phyloP scores from a whole-genome alignment of 2,888 invertebrate genomes.

The Trachelus tabidus region DNA sequence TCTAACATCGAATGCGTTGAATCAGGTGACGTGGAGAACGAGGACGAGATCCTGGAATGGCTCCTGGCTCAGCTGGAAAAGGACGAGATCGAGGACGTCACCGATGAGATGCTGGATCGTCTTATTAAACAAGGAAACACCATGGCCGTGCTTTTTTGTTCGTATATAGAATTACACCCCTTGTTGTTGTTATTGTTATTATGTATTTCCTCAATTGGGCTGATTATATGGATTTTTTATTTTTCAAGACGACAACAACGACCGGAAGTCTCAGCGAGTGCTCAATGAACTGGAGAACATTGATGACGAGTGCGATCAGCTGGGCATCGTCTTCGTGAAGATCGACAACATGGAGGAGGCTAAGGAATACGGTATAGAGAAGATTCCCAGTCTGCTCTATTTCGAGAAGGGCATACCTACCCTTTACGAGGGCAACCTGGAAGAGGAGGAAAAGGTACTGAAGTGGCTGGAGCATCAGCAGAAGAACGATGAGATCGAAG shows the following conservation, averaged over 20 bases:
- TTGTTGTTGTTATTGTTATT: too few species aligned
- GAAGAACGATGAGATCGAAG: conserved; percentile 91
- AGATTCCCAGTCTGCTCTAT: conserved; percentile 86
- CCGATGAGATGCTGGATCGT: conserved; percentile 92
- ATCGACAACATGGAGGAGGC: conserved; percentile 92
- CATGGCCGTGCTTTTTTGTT: conserved; percentile 91
- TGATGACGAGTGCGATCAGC: conserved; percentile 90
- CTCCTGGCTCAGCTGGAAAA: conserved; percentile 87
- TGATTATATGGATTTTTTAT: too few species aligned
- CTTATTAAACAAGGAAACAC: conserved; percentile 89
- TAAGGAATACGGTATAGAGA: conserved; percentile 90
- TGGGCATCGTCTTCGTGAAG: conserved; percentile 92
- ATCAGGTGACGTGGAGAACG: conserved; percentile 84
- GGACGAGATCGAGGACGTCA: conserved; percentile 95
- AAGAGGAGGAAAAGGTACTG: conserved; percentile 89
- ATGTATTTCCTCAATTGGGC: too few species aligned
- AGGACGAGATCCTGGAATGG: conserved; percentile 91
- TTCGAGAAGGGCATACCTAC: conserved; percentile 89
- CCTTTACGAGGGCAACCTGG: conserved; percentile 83
- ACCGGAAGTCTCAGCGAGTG: conserved; percentile 86
- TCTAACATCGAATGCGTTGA: too few species aligned
- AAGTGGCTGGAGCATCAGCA: conserved; percentile 88
- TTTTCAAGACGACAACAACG: conserved; percentile 85
- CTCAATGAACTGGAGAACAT: conserved; percentile 92
- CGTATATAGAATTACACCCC: conserved; percentile 59